phyloP scores from a whole-genome alignment of 1,140 invertebrate species.

The Aleiodes sp. region DNA sequence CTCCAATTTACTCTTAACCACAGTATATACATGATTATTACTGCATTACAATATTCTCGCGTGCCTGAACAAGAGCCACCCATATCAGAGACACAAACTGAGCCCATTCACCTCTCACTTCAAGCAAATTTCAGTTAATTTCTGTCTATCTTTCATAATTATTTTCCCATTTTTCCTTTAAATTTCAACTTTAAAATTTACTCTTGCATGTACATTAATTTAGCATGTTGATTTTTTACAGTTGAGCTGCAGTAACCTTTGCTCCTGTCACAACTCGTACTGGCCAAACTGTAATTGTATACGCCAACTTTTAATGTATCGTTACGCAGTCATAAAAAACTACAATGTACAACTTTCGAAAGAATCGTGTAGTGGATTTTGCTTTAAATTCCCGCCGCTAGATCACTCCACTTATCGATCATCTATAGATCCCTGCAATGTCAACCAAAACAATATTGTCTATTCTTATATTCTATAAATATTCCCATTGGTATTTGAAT shows the following conservation, averaged over 20 bases:
- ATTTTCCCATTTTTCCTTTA: neutral
- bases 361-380: neutral
- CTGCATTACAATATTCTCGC: slow-evolving; percentile 16
- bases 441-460: too few species aligned
- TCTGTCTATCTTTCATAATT: neutral
- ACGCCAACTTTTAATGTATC: slow-evolving; percentile 4
- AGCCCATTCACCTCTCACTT: neutral
- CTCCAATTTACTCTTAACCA: neutral
- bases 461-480: too few species aligned
- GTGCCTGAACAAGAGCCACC: slow-evolving; percentile 21
- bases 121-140: neutral
- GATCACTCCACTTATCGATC: slow-evolving; percentile 34
- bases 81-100: slow-evolving; percentile 14
- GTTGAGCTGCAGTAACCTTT: neutral
- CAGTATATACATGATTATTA: slow-evolving; percentile 17
- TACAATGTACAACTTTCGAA: neutral
- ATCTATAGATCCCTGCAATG: slow-evolving; percentile 27
- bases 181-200: neutral
- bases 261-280: too few species aligned
- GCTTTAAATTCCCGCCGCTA: slow-evolving; percentile 30
- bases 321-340: neutral
- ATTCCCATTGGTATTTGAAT: too few species aligned
- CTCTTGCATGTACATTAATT: neutral
- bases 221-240: neutral
- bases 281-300: neutral